Evolutionary conservation across 2,113 vertebrate genomes (phyloP).

Genomic region (Alligator mississippiensis): DNA sequence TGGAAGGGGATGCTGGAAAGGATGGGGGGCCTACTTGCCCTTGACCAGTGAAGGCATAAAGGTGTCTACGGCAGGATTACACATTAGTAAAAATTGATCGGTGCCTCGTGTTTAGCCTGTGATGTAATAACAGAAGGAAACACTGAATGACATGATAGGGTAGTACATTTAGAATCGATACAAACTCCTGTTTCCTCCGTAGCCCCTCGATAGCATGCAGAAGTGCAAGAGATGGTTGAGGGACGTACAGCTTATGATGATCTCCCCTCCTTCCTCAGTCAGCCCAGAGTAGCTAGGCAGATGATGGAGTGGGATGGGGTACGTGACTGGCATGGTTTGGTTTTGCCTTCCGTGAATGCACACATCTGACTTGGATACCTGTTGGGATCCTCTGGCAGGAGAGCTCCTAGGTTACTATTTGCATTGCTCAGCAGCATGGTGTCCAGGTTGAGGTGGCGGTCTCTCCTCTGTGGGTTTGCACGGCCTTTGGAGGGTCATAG

Average conservation of each 20-base stretch:
- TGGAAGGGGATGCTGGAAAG: neutral
- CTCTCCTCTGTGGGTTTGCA: slow-evolving; percentile 22
- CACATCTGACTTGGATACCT: neutral
- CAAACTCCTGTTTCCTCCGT: neutral
- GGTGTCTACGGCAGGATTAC: neutral
- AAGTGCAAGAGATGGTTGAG: neutral
- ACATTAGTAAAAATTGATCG: neutral
- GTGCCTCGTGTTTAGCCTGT: neutral
- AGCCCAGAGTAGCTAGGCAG: neutral
- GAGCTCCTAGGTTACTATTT: neutral
- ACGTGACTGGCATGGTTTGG: neutral
- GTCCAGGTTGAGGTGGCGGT: neutral
- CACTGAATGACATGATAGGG: neutral
- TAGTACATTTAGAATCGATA: neutral
- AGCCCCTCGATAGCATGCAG: neutral
- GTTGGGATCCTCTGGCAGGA: neutral
- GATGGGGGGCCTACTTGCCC: neutral
- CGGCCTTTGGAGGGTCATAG: neutral
- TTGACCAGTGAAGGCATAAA: neutral
- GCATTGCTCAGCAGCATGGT: neutral
- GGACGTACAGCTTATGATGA: too few species aligned
- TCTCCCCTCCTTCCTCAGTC: too few species aligned
- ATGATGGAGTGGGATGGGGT: neutral
- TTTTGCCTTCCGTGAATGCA: neutral
- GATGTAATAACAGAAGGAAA: neutral